Conservation (phyloP, 2,113 vertebrate species). For the Oreochromis spilurus region DNA sequence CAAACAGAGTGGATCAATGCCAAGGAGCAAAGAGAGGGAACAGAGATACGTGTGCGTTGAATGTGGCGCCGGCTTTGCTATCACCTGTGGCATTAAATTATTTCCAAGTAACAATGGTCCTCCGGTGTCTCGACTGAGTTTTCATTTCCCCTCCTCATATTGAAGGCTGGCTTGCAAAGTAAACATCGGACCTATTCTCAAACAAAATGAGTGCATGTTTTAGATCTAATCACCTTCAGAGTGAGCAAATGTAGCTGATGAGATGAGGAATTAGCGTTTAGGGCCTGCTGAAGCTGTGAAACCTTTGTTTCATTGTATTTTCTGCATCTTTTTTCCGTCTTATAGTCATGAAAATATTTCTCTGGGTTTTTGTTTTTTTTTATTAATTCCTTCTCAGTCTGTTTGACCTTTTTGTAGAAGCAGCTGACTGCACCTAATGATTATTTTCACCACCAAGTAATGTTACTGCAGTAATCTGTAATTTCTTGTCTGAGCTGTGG, state of each 20-base stretch:
- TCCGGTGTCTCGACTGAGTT: neutral
- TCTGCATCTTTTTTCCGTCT: neutral
- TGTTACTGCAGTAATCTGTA: neutral
- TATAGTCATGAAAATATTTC: neutral
- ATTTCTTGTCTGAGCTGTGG: neutral
- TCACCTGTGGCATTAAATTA: constrained; percentile 25
- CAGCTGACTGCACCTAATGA: neutral
- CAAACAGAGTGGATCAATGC: neutral
- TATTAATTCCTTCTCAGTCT: neutral
- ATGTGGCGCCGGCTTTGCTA: neutral
- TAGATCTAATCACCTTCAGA: neutral
- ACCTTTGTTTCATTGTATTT: neutral
- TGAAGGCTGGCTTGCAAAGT: neutral
- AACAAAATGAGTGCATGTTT: neutral
- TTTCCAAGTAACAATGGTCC: neutral
- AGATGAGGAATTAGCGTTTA: neutral
- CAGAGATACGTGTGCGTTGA: neutral
- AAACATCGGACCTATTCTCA: neutral
- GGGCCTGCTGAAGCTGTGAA: neutral
- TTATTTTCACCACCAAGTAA: neutral
- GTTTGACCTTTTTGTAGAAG: neutral
- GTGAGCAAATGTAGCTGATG: neutral
- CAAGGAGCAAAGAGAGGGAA: neutral
- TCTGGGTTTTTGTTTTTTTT: neutral
- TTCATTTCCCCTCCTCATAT: neutral